A percentile compares a stretch with the other conserved stretches of the same genome.
phyloP scores from a whole-genome alignment of 2,797 vertebrate species.

The Chelon auratus region DNA sequence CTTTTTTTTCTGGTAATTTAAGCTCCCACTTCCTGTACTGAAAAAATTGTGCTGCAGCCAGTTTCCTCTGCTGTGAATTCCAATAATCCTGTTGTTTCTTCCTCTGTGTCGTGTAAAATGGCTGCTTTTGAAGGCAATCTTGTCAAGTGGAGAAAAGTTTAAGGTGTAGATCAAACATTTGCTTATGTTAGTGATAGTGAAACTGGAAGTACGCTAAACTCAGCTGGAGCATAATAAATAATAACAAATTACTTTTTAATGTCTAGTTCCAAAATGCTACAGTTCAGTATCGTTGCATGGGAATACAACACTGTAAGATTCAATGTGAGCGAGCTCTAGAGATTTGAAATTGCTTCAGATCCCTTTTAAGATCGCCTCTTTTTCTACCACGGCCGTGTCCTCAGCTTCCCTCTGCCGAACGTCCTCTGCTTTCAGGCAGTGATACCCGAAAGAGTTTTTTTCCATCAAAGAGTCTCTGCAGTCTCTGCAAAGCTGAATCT shows the following conservation, averaged over 20 bases:
- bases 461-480: conserved; percentile 59
- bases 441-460: conserved; percentile 31
- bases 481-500: conserved; percentile 39
- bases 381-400: conserved; percentile 31
- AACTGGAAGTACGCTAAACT: conserved; percentile 40
- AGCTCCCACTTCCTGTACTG: background rate
- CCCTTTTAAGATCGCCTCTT: conserved; percentile 33
- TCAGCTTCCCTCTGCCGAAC: conserved; percentile 41
- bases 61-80: conserved; percentile 15
- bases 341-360: conserved; percentile 47
- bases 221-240: conserved; percentile 49
- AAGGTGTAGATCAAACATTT: conserved; percentile 21
- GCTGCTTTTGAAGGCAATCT: conserved; percentile 25
- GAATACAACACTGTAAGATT: conserved; percentile 41
- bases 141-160: conserved; percentile 14
- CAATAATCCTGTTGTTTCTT: background rate
- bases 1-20: conserved; percentile 15
- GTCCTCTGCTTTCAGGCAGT: conserved; percentile 36
- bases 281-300: conserved; percentile 30
- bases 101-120: background rate
- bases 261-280: conserved; percentile 55
- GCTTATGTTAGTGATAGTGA: conserved; percentile 24
- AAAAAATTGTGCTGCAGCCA: background rate
- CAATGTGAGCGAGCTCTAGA: conserved; percentile 22
- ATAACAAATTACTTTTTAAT: conserved; percentile 41